Evolutionary conservation across 2,113 vertebrate species (phyloP).

Genomic region (Micromys minutus): DNA sequence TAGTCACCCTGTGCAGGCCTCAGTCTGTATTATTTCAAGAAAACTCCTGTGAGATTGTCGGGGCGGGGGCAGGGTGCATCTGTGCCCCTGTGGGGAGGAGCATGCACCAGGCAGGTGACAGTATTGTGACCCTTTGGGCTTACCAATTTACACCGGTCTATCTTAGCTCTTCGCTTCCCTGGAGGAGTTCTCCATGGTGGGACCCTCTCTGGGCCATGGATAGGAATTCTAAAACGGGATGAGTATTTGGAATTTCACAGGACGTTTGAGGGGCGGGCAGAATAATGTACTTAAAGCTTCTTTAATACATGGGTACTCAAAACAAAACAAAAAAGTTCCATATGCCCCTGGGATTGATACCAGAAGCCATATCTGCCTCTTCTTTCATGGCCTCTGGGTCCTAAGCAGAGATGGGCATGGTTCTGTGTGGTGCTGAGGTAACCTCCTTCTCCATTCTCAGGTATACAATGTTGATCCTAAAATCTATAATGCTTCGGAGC

Average conservation of each 20-base stretch:
- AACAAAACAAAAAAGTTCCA: not conserved
- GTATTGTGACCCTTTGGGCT: too few species aligned
- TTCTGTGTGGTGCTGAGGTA: not conserved
- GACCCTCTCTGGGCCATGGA: slow-evolving; percentile 30
- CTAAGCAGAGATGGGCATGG: not conserved
- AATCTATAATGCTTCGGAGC: slow-evolving; percentile 78
- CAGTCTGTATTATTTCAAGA: not conserved
- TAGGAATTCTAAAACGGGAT: not conserved
- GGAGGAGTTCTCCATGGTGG: not conserved
- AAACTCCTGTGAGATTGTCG: slow-evolving; percentile 8
- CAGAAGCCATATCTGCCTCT: not conserved
- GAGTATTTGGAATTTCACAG: not conserved
- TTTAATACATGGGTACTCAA: not conserved
- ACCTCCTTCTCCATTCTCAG: slow-evolving; percentile 78
- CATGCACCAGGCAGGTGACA: not conserved
- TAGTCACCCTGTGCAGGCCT: not conserved
- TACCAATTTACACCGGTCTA: too few species aligned
- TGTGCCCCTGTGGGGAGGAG: not conserved
- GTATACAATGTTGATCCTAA: slow-evolving; percentile 93
- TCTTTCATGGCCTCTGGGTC: not conserved
- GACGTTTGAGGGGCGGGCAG: slow-evolving; percentile 4
- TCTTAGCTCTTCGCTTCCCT: too few species aligned
- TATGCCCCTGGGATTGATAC: not conserved
- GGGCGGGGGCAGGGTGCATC: not conserved
- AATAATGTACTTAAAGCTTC: slow-evolving; percentile 34